phyloP scores from a whole-genome alignment of 2,797 vertebrate genomes.

The Oreochromis mossambicus region DNA sequence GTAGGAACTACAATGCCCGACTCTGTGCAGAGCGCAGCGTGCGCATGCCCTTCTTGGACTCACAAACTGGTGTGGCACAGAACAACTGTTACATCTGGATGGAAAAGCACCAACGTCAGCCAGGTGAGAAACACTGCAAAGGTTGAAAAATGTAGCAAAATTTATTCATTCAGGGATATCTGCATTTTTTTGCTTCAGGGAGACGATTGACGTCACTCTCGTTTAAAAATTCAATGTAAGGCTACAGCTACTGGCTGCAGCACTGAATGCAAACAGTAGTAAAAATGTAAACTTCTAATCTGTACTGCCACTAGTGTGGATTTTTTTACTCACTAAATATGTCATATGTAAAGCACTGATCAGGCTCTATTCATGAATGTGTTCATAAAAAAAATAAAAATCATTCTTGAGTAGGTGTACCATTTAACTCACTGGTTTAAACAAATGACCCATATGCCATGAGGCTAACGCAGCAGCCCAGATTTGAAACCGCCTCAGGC shows the following conservation, averaged over 20 bases:
- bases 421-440: neutral
- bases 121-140: constrained; percentile 77
- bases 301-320: neutral
- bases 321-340: neutral
- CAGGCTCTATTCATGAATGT: neutral
- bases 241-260: neutral
- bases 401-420: neutral
- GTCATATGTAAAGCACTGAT: neutral
- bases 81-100: constrained; percentile 99
- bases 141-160: neutral
- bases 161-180: neutral
- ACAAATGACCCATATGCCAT: neutral
- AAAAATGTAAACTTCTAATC: neutral
- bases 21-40: constrained; percentile 92
- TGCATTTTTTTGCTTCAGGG: neutral
- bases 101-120: constrained; percentile 92
- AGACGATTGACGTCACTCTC: neutral
- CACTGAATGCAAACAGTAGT: neutral
- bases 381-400: neutral
- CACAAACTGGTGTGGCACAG: constrained; percentile 95
- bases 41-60: constrained; percentile 95
- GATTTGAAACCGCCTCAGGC: neutral
- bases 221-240: neutral
- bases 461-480: neutral
- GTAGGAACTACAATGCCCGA: constrained; percentile 93